Conservation (phyloP, 92 coral and sea anemone species). For the Actinostola sp. region DNA sequence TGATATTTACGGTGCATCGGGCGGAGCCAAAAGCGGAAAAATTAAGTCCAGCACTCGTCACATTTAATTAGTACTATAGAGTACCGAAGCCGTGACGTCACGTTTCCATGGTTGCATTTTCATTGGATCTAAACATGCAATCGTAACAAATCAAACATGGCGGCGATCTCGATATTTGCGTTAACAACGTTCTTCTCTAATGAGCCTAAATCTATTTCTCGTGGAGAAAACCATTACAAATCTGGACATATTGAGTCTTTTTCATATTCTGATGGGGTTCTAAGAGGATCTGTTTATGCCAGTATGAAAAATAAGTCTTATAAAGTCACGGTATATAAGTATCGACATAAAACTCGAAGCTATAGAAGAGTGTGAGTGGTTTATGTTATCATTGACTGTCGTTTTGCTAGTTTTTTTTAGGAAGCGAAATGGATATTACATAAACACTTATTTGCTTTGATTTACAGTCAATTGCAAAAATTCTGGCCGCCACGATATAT, state of each 20-base stretch:
- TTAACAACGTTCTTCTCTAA: conserved; percentile 15
- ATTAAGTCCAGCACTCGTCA: too few relatives aligned
- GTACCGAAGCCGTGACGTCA: conserved; percentile 33
- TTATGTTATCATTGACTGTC: too few relatives aligned
- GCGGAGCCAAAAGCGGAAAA: too few relatives aligned
- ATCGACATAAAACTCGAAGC: too few relatives aligned
- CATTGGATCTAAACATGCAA: conserved; percentile 26
- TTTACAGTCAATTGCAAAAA: too few relatives aligned
- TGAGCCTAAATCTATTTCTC: conserved; percentile 25
- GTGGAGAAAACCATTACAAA: conserved; percentile 39
- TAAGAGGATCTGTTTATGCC: conserved; percentile 32
- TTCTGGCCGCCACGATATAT: too few relatives aligned
- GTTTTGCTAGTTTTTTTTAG: too few relatives aligned
- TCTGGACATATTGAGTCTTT: conserved; percentile 30
- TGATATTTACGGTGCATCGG: too few relatives aligned
- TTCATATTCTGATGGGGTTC: conserved; percentile 26
- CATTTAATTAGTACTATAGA: conserved; percentile 2
- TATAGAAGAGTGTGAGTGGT: neutral
- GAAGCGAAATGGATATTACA: too few relatives aligned
- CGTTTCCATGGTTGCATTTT: conserved; percentile 45
- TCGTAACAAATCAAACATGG: conserved; percentile 25
- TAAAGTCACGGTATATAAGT: conserved; percentile 15
- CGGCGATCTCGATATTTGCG: conserved; percentile 27
- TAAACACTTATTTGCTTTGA: too few relatives aligned
- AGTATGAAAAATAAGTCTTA: conserved; percentile 28